Percentiles rank a stretch among this genome's conserved stretches.
These are phyloP conservation scores for Uria aalge DNA, from an alignment of 2,113 vertebrate genomes.

Conservation along the genomic window DNA sequence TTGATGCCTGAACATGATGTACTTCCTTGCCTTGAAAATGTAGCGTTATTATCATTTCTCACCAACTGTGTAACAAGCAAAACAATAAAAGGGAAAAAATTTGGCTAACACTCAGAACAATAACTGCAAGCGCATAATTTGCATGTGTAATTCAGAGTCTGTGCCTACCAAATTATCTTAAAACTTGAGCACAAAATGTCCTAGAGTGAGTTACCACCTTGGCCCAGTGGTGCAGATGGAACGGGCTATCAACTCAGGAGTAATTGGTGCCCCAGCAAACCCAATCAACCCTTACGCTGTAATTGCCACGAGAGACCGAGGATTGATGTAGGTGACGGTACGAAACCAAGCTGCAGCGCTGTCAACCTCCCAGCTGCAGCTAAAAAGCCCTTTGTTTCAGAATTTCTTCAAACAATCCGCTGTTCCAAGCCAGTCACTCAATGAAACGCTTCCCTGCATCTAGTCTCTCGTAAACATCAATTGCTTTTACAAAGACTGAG, in stretches of 20 bases:
- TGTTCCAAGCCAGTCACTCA: neutral
- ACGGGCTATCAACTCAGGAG: rapidly evolving
- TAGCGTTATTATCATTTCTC: neutral
- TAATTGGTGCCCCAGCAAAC: rapidly evolving
- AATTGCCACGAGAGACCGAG: rapidly evolving
- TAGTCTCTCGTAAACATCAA: rapidly evolving
- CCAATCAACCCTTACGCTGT: rapidly evolving
- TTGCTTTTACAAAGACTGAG: rapidly evolving
- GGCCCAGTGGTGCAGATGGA: rapidly evolving
- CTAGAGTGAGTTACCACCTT: neutral
- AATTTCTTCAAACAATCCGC: neutral
- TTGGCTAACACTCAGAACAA: neutral
- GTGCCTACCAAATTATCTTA: neutral
- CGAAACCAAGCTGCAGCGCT: rapidly evolving
- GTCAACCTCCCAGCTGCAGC: neutral
- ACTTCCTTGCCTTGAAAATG: neutral
- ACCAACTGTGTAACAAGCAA: neutral
- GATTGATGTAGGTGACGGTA: rapidly evolving
- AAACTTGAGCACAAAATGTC: neutral
- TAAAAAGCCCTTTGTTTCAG: neutral
- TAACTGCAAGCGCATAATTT: neutral
- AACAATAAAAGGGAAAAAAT: neutral
- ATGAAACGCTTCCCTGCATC: neutral
- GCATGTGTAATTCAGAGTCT: neutral
- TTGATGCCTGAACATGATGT: neutral